A percentile compares a stretch with the other conserved stretches of the same genome.
phyloP scores from a whole-genome alignment of 2,797 vertebrate species.

The Chelonia mydas region DNA sequence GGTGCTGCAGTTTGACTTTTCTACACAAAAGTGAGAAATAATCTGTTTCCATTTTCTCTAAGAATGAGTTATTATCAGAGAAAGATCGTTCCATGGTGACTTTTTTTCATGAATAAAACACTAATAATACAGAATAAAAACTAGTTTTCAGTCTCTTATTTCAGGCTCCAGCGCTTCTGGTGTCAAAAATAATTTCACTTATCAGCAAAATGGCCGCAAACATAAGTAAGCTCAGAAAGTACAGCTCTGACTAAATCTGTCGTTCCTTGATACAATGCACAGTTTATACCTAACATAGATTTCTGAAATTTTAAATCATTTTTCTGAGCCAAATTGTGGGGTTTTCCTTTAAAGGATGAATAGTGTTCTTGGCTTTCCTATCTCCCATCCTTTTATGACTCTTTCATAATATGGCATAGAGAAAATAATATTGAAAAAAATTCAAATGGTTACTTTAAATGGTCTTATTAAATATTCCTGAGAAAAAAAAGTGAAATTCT shows the following conservation, averaged over 20 bases:
- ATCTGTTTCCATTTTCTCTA: background rate
- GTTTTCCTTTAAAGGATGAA: background rate
- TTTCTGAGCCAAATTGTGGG: background rate
- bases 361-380: background rate
- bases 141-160: background rate
- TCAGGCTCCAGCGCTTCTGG: background rate
- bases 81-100: background rate
- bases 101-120: background rate
- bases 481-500: background rate
- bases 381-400: background rate
- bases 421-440: background rate
- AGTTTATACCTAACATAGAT: conserved; percentile 30
- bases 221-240: conserved; percentile 36
- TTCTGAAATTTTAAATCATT: conserved; percentile 2
- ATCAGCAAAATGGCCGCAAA: conserved; percentile 50
- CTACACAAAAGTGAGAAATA: background rate
- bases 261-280: conserved; percentile 44
- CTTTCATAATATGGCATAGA: background rate
- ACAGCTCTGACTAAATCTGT: conserved; percentile 58
- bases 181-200: conserved; percentile 63
- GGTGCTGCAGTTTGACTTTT: background rate
- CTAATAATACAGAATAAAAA: background rate
- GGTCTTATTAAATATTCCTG: background rate
- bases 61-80: background rate
- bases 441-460: background rate